Evolutionary conservation across 2,113 vertebrate genomes (phyloP), one percentile per base, ranked within the genome.

Genomic region (Podiceps cristatus): DNA sequence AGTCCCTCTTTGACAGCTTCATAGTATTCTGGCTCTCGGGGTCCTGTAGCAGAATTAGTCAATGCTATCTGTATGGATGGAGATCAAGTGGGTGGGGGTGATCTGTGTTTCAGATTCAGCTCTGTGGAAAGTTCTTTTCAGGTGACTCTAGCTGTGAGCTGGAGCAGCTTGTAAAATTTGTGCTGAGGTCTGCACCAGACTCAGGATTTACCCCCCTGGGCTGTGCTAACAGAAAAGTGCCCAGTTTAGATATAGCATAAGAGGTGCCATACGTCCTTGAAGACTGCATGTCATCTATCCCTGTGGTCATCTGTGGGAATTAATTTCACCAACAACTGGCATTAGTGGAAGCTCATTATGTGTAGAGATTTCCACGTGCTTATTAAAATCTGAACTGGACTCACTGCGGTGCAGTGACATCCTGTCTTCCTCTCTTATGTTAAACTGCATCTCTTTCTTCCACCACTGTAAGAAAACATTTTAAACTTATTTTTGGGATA

Each of bases 391-490:
- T 75, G 31, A 77, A 24, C 33, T 78, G 53, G 35, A 49, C n/a
- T 80, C 7, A 40, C 28, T 92, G 37, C 40, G 76, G 11, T 20
- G 40, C 44, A 27, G 37, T 52, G 37, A 45, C 31, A 50, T n/a
- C 58, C 59, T 90, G 49, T 64, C 62, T 52, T 92, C 35, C 35
- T 72, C 52, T 67, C 68, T 76, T 56, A 60, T 0, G 0, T 45
- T 80, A 85, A 63, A 77, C n/a, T 90, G 74, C 18, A 31, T 6
- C 28, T 78, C 52, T 86, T 94, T 93, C 44, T 78, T 84, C 69
- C 37, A 28, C 86, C 69, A 37, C 47, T 75, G 55, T 62, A 45
- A 88, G 45, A 86, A 74, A 88, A 44, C 20, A 80, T 73, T 77
- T 90, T 72, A 56, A 86, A 93, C 23, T 90, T 27, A 37, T 69